Percentiles rank a stretch among this genome's conserved stretches.
Evolutionary conservation across 2,113 vertebrate genomes (phyloP).

Genomic region (Varanus salvator): DNA sequence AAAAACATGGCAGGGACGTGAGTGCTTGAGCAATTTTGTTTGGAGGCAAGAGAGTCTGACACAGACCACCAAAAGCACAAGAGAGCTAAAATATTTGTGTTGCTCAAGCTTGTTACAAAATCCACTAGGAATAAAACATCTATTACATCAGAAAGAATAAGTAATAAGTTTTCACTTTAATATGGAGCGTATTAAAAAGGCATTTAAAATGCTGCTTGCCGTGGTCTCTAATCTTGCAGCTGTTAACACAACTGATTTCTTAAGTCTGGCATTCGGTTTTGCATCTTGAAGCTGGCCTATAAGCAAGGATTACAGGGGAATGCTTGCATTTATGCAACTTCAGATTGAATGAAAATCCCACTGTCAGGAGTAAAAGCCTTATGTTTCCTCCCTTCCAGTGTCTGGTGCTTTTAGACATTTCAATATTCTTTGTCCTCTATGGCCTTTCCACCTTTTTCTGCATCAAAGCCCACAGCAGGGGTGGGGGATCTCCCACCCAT

Average conservation of each 20-base stretch:
- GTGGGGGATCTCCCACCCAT: too few species aligned
- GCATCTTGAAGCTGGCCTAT: background rate
- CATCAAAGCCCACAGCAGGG: background rate
- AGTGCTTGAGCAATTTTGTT: constrained; percentile 9
- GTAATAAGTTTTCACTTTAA: background rate
- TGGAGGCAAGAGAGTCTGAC: background rate
- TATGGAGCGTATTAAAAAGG: constrained; percentile 1
- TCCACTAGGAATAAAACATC: background rate
- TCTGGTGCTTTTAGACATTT: background rate
- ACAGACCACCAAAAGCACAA: background rate
- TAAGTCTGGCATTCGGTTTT: background rate
- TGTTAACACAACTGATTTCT: constrained; percentile 7
- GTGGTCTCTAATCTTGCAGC: background rate
- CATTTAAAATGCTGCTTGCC: background rate
- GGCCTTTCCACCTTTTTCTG: background rate
- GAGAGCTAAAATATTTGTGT: background rate
- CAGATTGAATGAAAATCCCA: background rate
- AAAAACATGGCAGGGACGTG: background rate
- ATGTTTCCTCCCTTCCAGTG: background rate
- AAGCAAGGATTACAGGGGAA: background rate
- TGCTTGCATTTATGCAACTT: background rate
- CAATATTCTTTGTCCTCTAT: background rate
- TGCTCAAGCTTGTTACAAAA: background rate
- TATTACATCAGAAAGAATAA: constrained; percentile 9
- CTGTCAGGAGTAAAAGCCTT: background rate